Evolutionary conservation across 2,113 vertebrate genomes (phyloP).

Genomic region (Cettia cetti): DNA sequence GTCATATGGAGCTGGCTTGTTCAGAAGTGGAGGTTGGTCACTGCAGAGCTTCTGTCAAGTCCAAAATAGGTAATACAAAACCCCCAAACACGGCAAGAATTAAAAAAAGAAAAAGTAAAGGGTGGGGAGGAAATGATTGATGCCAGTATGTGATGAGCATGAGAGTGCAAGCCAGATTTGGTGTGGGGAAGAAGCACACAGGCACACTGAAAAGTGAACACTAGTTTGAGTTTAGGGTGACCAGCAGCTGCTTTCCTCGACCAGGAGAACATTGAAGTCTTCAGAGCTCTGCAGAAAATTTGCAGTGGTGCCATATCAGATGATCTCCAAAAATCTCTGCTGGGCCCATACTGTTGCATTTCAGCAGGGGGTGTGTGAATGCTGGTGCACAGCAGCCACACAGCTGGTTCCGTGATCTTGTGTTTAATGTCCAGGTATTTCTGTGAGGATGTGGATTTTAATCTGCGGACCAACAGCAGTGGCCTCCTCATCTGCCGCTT

Average conservation of each 20-base stretch:
- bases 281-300: not conserved
- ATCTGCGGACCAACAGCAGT: slow-evolving; percentile 90
- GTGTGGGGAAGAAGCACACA: not conserved
- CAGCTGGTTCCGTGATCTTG: not conserved
- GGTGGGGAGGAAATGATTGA: not conserved
- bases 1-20: not conserved
- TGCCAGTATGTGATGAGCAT: not conserved
- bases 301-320: not conserved
- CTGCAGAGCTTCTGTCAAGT: not conserved
- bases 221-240: not conserved
- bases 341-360: not conserved
- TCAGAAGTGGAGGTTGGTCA: not conserved
- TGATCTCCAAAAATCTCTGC: not conserved
- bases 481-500: slow-evolving; percentile 94
- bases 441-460: slow-evolving; percentile 97
- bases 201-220: not conserved
- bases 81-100: not conserved
- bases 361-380: not conserved
- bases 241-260: not conserved
- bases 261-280: not conserved
- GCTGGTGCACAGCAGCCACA: not conserved
- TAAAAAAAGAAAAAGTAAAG: not conserved
- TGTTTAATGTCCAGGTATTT: slow-evolving; percentile 81
- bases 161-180: not conserved
- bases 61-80: not conserved